Evolutionary conservation across 92 coral and sea anemone species (phyloP), one percentile per base, ranked within the genome.

Genomic region (Phenganax stokvisi): DNA sequence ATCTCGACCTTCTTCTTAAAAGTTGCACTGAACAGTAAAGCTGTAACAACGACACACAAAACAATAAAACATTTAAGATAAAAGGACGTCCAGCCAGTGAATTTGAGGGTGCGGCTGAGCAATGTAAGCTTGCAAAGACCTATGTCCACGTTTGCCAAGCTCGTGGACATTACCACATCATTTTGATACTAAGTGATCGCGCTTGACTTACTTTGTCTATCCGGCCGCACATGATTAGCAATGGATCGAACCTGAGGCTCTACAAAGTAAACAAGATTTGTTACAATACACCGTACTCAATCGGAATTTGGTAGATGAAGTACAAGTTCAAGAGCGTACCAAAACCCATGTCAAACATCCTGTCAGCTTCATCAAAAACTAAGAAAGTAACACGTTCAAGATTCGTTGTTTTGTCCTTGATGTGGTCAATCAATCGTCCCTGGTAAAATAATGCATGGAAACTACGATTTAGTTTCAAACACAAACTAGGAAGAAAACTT

Each of bases 311-410:
- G 59, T 29, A 15, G n/a, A 66, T 44, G 17, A 66, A 8, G 15
- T 11, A 57, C 3, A 37, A 8, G 74, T 51, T 73, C 31, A 56
- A 27, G 37, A 57, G 85, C 97, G 51, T 67, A 92, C 99, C 99
- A 87, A 96, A 96, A 64, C 98, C 98, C 98, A 94, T 94, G 85
- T 94, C 98, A 87, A 94, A 94, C 98, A 94, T 92, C 76, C 98
- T 88, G 85, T 94, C 98, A 6, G 98, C 97, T 63, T 94, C 98
- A 84, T 94, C 98, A 84, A 94, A 94, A 83, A 94, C 97, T 84
- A 94, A 86, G 83, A 90, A 94, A 12, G 98, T 92, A 12, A 94
- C 98, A 85, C 97, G 85, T 64, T 83, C 79, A 8, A 94, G 80
- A 75, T 90, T 94, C 61, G 98, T 94, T 27, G 96, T 84, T 59